A percentile compares a stretch with the other conserved stretches of the same genome.
Conservation (phyloP, 2,113 vertebrate species). For the Myotis lucifugus region DNA sequence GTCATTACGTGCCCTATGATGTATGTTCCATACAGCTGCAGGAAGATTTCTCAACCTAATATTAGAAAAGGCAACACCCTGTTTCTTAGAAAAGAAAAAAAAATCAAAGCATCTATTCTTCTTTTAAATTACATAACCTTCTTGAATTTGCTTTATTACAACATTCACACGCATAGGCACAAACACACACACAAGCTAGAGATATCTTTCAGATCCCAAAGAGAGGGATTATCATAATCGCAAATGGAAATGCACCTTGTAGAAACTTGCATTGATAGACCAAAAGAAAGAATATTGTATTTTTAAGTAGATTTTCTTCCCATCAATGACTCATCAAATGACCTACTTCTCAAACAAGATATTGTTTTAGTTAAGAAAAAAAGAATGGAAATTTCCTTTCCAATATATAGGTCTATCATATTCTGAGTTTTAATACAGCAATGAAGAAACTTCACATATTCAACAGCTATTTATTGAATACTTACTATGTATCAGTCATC, state of each 20-base stretch:
- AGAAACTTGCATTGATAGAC: not conserved
- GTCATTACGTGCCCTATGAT: constrained; percentile 18
- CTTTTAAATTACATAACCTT: constrained; percentile 50
- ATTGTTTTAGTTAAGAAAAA: not conserved
- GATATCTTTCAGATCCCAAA: constrained; percentile 28
- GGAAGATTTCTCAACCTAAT: constrained; percentile 24
- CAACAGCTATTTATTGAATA: not conserved
- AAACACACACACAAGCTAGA: not conserved
- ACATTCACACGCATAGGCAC: not conserved
- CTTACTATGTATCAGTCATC: not conserved
- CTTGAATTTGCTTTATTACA: constrained; percentile 8
- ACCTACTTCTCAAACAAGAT: not conserved
- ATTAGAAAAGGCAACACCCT: constrained; percentile 41
- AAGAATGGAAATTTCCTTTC: not conserved
- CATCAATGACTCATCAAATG: not conserved
- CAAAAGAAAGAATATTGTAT: not conserved
- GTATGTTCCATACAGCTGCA: constrained; percentile 20
- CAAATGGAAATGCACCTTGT: not conserved
- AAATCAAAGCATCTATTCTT: constrained; percentile 47
- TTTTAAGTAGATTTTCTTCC: constrained; percentile 21
- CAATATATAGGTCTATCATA: not conserved
- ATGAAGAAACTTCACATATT: not conserved
- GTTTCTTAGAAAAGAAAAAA: constrained; percentile 36
- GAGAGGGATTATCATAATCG: not conserved
- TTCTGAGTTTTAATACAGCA: not conserved